Evolutionary conservation across 2,888 invertebrate genomes (phyloP), one percentile per base, ranked within the genome.

Genomic region (Meganola albula): DNA sequence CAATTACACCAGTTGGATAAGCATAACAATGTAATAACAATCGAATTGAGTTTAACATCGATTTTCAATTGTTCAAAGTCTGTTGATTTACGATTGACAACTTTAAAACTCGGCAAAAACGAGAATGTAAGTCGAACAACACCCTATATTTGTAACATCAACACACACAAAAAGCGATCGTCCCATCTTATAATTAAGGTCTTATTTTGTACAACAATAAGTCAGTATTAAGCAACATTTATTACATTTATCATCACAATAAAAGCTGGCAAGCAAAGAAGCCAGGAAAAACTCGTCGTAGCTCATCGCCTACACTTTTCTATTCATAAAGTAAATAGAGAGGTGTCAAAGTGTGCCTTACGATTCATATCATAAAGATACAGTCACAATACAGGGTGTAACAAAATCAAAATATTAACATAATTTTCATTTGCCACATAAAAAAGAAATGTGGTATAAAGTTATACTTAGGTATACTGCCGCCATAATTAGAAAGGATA

Each of bases 211-310:
- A 20, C 20, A 16, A 16, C 4, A 6, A 16, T 6, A 16, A 16
- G 16, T 16, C 4, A 39, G 38, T 44, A 48, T 55, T 49, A 57
- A 53, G 50, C 55, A 41, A 34, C 47, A 52, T 37, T 27, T 14
- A 24, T 28, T 27, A 41, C 14, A 38, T 34, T 29, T 9, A 14
- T 14, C 35, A 30, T 39, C 28, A 61, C 53, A 58, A 53, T 48
- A 44, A 51, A 61, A 62, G 61, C 61, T 42, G 32, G 32, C 27
- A 48, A 47, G 47, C 45, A 40, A 16, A 47, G 31, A 47, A 43
- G 40, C 31, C 8, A 26, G 27, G 31, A 30, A 30, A 25, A 13
- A 26, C 35, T 40, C 37, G 31, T 29, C 32, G 21, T 45, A 44
- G 38, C 31, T 37, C 44, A 37, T 39, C 45, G 27, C 47, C 31